Evolutionary conservation across 2,888 invertebrate species (phyloP), one percentile per base, ranked within the genome.

Genomic region (Scaptodrosophila latifasciaeformis): DNA sequence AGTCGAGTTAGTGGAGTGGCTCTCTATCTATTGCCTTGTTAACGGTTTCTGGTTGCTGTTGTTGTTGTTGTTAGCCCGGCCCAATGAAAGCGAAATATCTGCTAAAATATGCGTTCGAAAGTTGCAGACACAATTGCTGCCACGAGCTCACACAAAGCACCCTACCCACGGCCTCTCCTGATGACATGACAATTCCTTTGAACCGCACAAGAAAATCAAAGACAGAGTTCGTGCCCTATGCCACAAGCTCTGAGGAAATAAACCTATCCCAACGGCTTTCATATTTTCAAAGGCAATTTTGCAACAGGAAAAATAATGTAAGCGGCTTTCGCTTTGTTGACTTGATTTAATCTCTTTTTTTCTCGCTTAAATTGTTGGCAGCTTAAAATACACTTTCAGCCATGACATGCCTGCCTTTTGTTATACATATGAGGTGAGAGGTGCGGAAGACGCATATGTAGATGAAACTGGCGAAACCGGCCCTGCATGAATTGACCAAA

Each of bases 181-280:
- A n/a, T n/a, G n/a, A n/a, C n/a, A n/a, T n/a, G n/a, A 31, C 31
- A 31, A 2, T 31, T 31, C 31, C 31, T 31, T 45, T 2, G 9
- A 45, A 30, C 17, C 21, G 43, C 43, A 12, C 24, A 12, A 35
- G 35, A 13, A 43, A 43, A 24, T 19, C n/a, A 24, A 24, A 24
- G 24, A 7, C 24, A 24, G 4, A 3, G 24, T 7, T 31, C 6
- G 2, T 17, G 0, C 10, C 12, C 30, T 30, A 30, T 30, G 30
- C 10, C 0, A 1, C 12, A 30, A 12, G 10, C n/a, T 30, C 30
- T 30, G 1, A 4, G n/a, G 30, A 30, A 12, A 30, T 64, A 52
- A 79, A 71, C 74, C 74, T 75, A 75, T 75, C 75, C 76, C 75
- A 76, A 79, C 72, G 72, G 76, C 76, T 78, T 75, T 75, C 48